Percentiles rank a stretch among this genome's conserved stretches.
Evolutionary conservation across 2,888 invertebrate genomes (phyloP).

Genomic region (Drosophila koepferae): DNA sequence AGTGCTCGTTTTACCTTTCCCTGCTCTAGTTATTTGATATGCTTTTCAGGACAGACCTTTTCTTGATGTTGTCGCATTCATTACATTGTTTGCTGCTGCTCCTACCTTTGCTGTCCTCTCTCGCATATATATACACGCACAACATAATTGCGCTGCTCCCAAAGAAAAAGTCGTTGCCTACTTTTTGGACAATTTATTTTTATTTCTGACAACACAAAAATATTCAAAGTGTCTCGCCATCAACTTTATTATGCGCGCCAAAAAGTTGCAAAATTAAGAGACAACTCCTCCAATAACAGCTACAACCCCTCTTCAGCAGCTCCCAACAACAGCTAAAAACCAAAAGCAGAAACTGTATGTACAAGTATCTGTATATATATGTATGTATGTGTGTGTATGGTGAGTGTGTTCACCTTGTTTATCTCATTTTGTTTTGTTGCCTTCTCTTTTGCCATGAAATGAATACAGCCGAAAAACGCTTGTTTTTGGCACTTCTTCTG

Average conservation of each 20-base stretch:
- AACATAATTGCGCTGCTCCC: slow-evolving; percentile 58
- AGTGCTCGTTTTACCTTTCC: not conserved
- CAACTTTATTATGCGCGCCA: slow-evolving; percentile 78
- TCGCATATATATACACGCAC: slow-evolving; percentile 4
- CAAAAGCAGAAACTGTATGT: slow-evolving; percentile 40
- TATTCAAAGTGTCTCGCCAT: slow-evolving; percentile 67
- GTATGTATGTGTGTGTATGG: slow-evolving; percentile 21
- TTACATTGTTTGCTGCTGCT: slow-evolving; percentile 58
- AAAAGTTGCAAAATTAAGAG: slow-evolving; percentile 78
- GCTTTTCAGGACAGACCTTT: slow-evolving; percentile 64
- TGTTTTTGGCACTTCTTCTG: slow-evolving; percentile 26
- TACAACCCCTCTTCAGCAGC: slow-evolving; percentile 7
- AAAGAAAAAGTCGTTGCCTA: slow-evolving; percentile 54
- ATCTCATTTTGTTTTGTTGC: slow-evolving; percentile 46
- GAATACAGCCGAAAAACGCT: slow-evolving; percentile 20
- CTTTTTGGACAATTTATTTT: slow-evolving; percentile 46
- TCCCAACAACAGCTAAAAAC: slow-evolving; percentile 31
- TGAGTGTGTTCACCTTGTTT: slow-evolving; percentile 56
- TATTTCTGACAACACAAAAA: slow-evolving; percentile 34
- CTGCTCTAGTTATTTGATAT: slow-evolving; percentile 76
- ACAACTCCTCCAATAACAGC: slow-evolving; percentile 39
- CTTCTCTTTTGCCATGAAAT: slow-evolving; percentile 28
- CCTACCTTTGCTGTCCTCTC: not conserved
- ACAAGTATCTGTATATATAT: slow-evolving; percentile 1
- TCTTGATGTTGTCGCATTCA: slow-evolving; percentile 64